Conservation (phyloP, 2,888 invertebrate species). For the Aphidoletes aphidimyza region DNA sequence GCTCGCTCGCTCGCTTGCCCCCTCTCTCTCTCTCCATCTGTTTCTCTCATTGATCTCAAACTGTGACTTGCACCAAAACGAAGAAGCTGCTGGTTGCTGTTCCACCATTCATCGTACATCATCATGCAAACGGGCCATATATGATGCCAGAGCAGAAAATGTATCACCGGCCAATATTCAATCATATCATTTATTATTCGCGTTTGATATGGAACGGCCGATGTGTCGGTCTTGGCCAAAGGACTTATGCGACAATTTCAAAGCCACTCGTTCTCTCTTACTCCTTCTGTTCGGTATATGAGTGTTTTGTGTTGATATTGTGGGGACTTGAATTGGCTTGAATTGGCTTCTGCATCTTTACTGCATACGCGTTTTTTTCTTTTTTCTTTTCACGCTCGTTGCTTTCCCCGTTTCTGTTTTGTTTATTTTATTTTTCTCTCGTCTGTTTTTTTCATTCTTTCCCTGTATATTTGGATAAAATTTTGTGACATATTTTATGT, state of each 20-base stretch:
- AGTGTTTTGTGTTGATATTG: no score
- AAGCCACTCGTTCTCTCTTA: not conserved
- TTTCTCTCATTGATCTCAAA: not conserved
- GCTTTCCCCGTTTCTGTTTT: not conserved
- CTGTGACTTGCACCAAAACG: not conserved
- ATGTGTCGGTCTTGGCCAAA: not conserved
- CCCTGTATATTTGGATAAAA: slow-evolving; percentile 35
- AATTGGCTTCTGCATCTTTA: slow-evolving; percentile 11
- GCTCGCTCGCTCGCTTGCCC: not conserved
- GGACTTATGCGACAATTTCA: slow-evolving; percentile 28
- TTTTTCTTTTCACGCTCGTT: not conserved
- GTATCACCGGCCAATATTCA: slow-evolving; percentile 37
- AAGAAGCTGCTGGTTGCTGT: slow-evolving; percentile 36
- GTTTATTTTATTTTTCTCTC: not conserved
- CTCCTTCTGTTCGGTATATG: no score
- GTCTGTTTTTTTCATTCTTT: not conserved
- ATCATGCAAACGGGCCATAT: slow-evolving; percentile 16
- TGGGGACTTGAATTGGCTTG: not conserved
- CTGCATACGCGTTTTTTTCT: not conserved
- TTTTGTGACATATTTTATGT: slow-evolving; percentile 48
- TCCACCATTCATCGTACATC: slow-evolving; percentile 30
- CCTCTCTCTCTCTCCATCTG: not conserved
- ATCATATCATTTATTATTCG: slow-evolving; percentile 44
- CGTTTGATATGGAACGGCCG: slow-evolving; percentile 28
- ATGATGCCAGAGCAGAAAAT: slow-evolving; percentile 37